A percentile compares a stretch with the other conserved stretches of the same genome.
Evolutionary conservation across 35 echinoderm and acorn worm species (phyloP).

Genomic region (Antedon bifida): DNA sequence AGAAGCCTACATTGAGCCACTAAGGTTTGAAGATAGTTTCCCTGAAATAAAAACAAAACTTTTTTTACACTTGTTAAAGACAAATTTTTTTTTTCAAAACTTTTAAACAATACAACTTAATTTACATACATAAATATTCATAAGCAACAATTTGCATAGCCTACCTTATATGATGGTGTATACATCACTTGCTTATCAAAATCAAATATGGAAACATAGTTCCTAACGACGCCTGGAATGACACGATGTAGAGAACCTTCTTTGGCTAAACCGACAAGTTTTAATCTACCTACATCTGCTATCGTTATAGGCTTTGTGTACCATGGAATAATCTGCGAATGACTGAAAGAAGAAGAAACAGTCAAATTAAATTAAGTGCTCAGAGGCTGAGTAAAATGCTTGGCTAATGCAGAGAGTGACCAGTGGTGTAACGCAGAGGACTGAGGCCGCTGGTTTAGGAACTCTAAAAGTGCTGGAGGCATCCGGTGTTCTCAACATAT

Average conservation of each 20-base stretch:
- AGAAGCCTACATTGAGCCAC: conserved; percentile 46
- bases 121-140: not conserved
- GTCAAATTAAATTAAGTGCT: no score
- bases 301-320: conserved; percentile 63
- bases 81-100: not conserved
- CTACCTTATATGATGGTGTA: conserved; percentile 78
- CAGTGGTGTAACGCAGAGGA: no score
- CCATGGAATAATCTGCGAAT: conserved; percentile 81
- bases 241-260: conserved; percentile 34
- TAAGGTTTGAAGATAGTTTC: conserved; percentile 31
- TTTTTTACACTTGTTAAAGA: no score
- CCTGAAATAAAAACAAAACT: conserved; percentile 30
- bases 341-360: conserved; percentile 50
- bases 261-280: conserved; percentile 69
- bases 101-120: not conserved
- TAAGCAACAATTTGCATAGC: not conserved
- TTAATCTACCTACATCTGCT: conserved; percentile 57
- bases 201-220: conserved; percentile 62
- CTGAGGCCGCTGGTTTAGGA: no score
- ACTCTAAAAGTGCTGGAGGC: no score
- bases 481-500: no score
- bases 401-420: no score
- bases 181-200: conserved; percentile 50
- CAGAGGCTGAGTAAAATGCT: no score
- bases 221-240: conserved; percentile 45